Evolutionary conservation across 2,888 invertebrate species (phyloP).

Genomic region (Hedychridium roseum): DNA sequence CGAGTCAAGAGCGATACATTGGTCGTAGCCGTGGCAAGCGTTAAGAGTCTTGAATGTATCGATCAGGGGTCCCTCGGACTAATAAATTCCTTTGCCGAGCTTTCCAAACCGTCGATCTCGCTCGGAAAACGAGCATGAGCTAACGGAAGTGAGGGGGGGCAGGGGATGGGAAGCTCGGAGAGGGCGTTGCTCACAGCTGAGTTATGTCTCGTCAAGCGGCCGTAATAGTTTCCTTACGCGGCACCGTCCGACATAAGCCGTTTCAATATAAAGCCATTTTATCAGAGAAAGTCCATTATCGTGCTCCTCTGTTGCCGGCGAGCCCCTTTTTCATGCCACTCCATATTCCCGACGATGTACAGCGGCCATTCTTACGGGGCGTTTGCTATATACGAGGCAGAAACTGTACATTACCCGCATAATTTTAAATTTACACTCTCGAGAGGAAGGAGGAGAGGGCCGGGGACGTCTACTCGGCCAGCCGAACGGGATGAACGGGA

Average conservation of each 20-base stretch:
- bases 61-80: no score
- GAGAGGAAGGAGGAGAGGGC: conserved; percentile 5
- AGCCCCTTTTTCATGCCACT: background rate
- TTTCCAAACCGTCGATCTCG: no score
- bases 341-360: conserved; percentile 4
- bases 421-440: conserved; percentile 54
- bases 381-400: conserved; percentile 38
- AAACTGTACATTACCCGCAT: conserved; percentile 50
- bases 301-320: conserved; percentile 9
- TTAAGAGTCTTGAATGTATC: no score
- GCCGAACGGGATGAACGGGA: no score
- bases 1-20: no score
- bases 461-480: no score
- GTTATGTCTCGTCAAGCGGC: conserved; percentile 35
- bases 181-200: conserved; percentile 10
- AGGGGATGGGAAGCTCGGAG: no score
- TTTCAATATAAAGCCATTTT: conserved; percentile 51
- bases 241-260: conserved; percentile 42
- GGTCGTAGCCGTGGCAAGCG: no score
- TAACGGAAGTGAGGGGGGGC: no score
- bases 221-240: conserved; percentile 43
- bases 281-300: conserved; percentile 60
- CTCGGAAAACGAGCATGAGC: no score
- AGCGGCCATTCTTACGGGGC: conserved; percentile 35
- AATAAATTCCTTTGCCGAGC: no score